phyloP scores from a whole-genome alignment of 2,113 vertebrate species.

The Polypterus senegalus region DNA sequence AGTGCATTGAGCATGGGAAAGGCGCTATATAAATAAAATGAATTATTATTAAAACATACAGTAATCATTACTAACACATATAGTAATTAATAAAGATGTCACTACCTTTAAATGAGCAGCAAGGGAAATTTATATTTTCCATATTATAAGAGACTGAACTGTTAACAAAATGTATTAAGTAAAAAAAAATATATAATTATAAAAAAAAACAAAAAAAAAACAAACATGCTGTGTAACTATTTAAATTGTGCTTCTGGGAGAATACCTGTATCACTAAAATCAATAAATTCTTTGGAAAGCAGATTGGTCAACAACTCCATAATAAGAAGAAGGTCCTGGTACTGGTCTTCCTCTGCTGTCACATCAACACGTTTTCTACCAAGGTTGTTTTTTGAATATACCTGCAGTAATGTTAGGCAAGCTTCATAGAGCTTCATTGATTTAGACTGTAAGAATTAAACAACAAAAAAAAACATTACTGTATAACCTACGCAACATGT shows the following conservation, averaged over 20 bases:
- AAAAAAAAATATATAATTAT: too few relatives aligned
- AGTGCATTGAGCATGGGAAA: too few relatives aligned
- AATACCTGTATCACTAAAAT: constrained; percentile 93
- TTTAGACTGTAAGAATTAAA: constrained; percentile 60
- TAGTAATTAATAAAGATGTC: too few relatives aligned
- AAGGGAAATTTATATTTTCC: too few relatives aligned
- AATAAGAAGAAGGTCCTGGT: constrained; percentile 97
- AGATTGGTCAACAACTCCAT: constrained; percentile 98
- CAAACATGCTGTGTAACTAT: constrained; percentile 1
- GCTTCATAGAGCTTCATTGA: constrained; percentile 96
- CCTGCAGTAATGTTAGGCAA: constrained; percentile 88
- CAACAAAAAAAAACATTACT: constrained; percentile 13
- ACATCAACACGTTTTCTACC: constrained; percentile 78
- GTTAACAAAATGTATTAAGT: too few relatives aligned
- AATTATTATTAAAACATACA: too few relatives aligned
- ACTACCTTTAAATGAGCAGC: too few relatives aligned
- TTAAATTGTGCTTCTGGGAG: neutral
- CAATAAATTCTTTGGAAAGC: constrained; percentile 95
- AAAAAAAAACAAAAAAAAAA: constrained; percentile 18
- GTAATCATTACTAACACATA: too few relatives aligned
- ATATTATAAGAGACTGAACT: too few relatives aligned
- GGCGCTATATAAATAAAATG: too few relatives aligned
- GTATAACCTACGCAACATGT: neutral
- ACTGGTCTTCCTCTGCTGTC: constrained; percentile 89
- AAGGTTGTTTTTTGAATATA: constrained; percentile 94